Base-by-base conservation (phyloP, 2,888 invertebrate species). In the Dysmachus trigonus region DNA sequence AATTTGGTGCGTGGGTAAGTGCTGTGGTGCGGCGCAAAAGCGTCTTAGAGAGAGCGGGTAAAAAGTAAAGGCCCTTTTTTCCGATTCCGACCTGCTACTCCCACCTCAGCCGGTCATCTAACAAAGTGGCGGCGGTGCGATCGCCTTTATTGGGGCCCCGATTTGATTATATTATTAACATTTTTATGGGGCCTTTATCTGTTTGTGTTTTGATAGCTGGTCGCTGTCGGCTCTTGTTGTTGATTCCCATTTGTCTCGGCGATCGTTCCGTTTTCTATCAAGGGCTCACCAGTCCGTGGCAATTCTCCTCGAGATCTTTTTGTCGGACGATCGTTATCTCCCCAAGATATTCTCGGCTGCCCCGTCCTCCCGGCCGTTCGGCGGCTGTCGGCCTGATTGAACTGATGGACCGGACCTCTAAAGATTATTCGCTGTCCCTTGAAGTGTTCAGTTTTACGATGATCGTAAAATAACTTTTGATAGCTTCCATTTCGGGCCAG, bases 121-220 rank as follows among this genome's bases (percentile, higher is more conserved):
- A 73, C 73, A 73, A 33, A 73, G 22, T 35, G 41, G 27, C 41
- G 38, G 22, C 41, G 38, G 22, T 27, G 41, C 22, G 41, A 72
- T 41, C 41, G 30, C 74, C 31, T 35, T 86, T 85, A 85, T 86
- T 85, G 51, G 86, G 86, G 85, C 85, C 85, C 72, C 77, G 82
- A 83, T 86, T 85, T 86, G 79, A 87, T 86, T 82, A 85, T 77
- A 87, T 87, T 87, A 87, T 87, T 86, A 85, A 85, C 82, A 86
- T 85, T 87, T 87, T 87, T 87, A 87, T 87, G 62, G 77, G 41
- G 47, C 38, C 73, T 87, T 87, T 85, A 87, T 87, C 85, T 85
- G 86, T 87, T 87, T 83, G 74, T 86, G 86, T 87, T 87, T 87
- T 86, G 86, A 87, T 86, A 86, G 76, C 53, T 85, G 83, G 53